Base-by-base conservation (phyloP, 1,140 invertebrate genomes). In the Achroia grisella region DNA sequence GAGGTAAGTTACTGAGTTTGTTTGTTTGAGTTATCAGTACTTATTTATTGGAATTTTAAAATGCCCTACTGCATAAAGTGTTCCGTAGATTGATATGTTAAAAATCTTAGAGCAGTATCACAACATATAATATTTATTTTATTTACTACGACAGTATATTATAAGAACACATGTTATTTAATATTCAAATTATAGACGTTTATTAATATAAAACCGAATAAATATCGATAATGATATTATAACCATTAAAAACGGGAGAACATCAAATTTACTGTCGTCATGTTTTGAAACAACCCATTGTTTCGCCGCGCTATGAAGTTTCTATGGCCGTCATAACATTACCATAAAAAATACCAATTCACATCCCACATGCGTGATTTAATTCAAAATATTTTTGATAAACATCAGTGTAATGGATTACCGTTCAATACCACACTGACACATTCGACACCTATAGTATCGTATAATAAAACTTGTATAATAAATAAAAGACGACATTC, bases 341-440 rank as follows among this genome's bases (percentile, higher is more conserved):
- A 63, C 65, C 57, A 71, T 71, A 69, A 70, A 67, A 71, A 67
- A 71, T 66, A 39, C 58, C 59, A 42, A 61, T 59, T 40, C 42
- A 52, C 56, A 42, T 49, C 59, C 63, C 61, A 72, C 61, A 59
- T 53, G 33, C 63, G 59, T 73, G 65, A 70, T 67, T 68, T 52
- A 69, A 71, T 61, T 57, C 67, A 34, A 71, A 71, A 75, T 54
- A 68, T 71, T 62, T 62, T 60, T 51, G 50, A 62, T 69, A 66
- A 64, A 62, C 49, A 64, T 61, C 62, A 51, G 6, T n/a, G 35
- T 52, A 61, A 72, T 61, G 48, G 52, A 58, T 70, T 61, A 56
- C 36, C 43, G 41, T 50, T 57, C 46, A 48, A 44, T 62, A 36
- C 53, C 44, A 46, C 44, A 46, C 44, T 55, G 51, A 56, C 50